phyloP scores from a whole-genome alignment of 2,888 invertebrate species.

The Archaeoteleia sp. region DNA sequence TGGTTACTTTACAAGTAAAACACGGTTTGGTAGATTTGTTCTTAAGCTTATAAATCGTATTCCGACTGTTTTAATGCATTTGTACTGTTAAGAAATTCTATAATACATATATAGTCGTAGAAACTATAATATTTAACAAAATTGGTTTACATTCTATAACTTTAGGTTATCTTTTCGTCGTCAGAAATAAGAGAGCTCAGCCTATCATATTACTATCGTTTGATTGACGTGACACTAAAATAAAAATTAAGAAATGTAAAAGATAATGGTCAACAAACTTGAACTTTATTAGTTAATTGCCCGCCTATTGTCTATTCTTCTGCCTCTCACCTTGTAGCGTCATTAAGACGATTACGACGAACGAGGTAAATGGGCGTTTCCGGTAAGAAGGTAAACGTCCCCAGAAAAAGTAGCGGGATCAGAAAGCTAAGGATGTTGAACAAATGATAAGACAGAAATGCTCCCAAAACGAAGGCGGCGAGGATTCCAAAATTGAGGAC shows the following conservation, averaged over 20 bases:
- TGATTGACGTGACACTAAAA: constrained; percentile 18
- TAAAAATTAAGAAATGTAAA: too few relatives aligned
- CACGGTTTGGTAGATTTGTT: too few relatives aligned
- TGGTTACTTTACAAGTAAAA: too few relatives aligned
- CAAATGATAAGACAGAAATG: constrained; percentile 72
- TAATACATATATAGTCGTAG: too few relatives aligned
- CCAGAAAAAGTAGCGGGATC: constrained; percentile 72
- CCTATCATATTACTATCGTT: constrained; percentile 28
- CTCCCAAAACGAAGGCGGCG: constrained; percentile 74
- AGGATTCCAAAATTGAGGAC: constrained; percentile 75
- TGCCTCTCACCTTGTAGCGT: constrained; percentile 68
- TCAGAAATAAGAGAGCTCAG: constrained; percentile 15
- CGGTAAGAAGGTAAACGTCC: constrained; percentile 75
- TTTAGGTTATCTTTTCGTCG: constrained; percentile 20
- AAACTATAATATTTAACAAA: too few relatives aligned
- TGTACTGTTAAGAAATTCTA: too few relatives aligned
- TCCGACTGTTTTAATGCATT: too few relatives aligned
- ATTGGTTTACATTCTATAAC: too few relatives aligned
- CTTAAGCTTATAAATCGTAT: too few relatives aligned
- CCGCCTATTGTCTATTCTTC: constrained; percentile 1
- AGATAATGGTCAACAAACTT: constrained; percentile 38
- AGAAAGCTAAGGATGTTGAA: constrained; percentile 74
- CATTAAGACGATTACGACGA: constrained; percentile 67
- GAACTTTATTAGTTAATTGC: constrained; percentile 25
- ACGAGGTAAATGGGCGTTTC: constrained; percentile 78